Base-by-base conservation (phyloP, 2,888 invertebrate species). In the Resseliella maxima region DNA sequence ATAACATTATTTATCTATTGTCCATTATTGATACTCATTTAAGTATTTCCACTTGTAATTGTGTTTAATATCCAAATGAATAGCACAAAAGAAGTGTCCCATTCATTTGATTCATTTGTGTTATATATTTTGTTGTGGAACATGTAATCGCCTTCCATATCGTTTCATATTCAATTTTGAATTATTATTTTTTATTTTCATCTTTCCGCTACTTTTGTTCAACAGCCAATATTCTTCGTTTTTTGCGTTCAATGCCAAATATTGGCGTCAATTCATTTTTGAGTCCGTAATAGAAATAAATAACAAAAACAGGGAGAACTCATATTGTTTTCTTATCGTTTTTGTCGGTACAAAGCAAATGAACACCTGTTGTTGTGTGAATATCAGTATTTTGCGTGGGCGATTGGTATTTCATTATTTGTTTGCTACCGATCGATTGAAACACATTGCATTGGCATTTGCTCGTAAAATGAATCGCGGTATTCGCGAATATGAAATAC, bases 321-420 rank as follows among this genome's bases (percentile, higher is more conserved):
- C 15, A 72, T 72, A 35, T 12, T 12, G 31, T 50, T 31, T 72
- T 27, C 31, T 15, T 72, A 72, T 72, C 27, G 72, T 1, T 31
- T 31, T 72, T 72, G 31, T 10, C 15, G n/a, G 3, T 6, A 72
- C 59, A 59, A 59, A 59, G 27, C 24, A 27, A 27, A 18, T 35
- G 15, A 72, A 72, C 72, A 72, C 72, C 72, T 72, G 72, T 72
- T 72, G 72, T 72, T 72, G 35, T 72, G 27, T 72, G 12, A 72
- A 72, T 72, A 31, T 31, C 72, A 72, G 31, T 12, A 31, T 72
- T 72, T 72, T 72, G 72, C 31, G 27, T 72, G 72, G 72, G 72
- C 35, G 31, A 72, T 27, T 35, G 59, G n/a, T 72, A 31, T 72
- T 72, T 72, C 72, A 15, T 72, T 72, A 72, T 72, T 72, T 72